Percentiles rank a stretch among this genome's conserved stretches.
Evolutionary conservation across 1,140 invertebrate species (phyloP).

Genomic region (Matsumurasca onukii): DNA sequence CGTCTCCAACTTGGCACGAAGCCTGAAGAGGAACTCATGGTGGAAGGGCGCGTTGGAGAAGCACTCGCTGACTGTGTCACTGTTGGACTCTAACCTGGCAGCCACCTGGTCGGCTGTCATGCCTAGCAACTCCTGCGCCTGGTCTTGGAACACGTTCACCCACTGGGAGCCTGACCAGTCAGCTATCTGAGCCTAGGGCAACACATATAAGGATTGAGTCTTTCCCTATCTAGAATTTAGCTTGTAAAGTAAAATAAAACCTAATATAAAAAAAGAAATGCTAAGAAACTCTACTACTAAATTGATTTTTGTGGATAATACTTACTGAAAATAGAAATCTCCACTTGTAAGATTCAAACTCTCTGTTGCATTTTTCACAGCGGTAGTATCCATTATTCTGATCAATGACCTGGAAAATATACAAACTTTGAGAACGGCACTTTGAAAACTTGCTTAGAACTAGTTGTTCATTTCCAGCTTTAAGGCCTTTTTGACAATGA

Average conservation of each 20-base stretch:
- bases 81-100: constrained; percentile 59
- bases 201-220: no score
- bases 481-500: no score
- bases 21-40: constrained; percentile 74
- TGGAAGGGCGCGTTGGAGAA: constrained; percentile 77
- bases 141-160: constrained; percentile 87
- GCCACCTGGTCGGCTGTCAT: constrained; percentile 78
- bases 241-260: neutral
- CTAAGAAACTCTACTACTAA: neutral
- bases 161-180: constrained; percentile 82
- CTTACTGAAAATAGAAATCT: constrained; percentile 77
- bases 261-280: neutral
- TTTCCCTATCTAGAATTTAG: no score
- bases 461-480: no score
- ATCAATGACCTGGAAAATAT: constrained; percentile 65
- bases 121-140: constrained; percentile 78
- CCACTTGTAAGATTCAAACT: constrained; percentile 84
- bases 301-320: no score
- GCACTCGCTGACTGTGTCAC: constrained; percentile 59
- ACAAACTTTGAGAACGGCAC: neutral
- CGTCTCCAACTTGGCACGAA: constrained; percentile 84
- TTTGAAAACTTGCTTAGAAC: no score
- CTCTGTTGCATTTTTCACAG: constrained; percentile 92
- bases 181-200: constrained; percentile 67
- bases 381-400: constrained; percentile 82